Conservation (phyloP, 2,888 invertebrate species). For the Bibio marci region DNA sequence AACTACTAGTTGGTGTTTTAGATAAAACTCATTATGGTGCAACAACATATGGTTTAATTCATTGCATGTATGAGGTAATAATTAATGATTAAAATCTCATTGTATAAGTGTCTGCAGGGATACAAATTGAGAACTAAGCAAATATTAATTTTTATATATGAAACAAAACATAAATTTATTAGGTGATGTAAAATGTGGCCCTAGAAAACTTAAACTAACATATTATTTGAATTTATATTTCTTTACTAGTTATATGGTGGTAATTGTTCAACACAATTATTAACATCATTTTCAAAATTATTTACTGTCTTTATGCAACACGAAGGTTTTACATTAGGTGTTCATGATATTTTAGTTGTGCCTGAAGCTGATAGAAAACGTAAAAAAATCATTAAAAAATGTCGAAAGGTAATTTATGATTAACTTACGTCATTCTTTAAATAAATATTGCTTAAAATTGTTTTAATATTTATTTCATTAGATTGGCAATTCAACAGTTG, state of each 20-base stretch:
- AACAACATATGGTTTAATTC: conserved; percentile 84
- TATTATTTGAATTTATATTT: not conserved
- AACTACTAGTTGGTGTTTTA: conserved; percentile 76
- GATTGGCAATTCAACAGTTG: conserved; percentile 44
- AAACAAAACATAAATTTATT: too few relatives aligned
- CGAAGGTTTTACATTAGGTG: conserved; percentile 87
- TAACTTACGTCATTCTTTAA: not conserved
- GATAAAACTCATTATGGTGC: conserved; percentile 97
- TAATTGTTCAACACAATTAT: conserved; percentile 55
- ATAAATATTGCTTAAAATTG: too few relatives aligned
- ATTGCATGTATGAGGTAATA: conserved; percentile 73
- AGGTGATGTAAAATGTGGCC: not conserved
- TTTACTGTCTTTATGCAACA: conserved; percentile 82
- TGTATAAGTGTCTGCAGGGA: not conserved
- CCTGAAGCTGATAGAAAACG: conserved; percentile 55
- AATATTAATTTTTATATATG: not conserved
- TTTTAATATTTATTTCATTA: conserved; percentile 11
- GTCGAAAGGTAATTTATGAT: conserved; percentile 27
- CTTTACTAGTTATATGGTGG: conserved; percentile 77
- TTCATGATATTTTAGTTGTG: conserved; percentile 81
- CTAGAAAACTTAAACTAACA: not conserved
- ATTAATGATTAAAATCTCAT: not conserved
- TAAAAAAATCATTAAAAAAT: conserved; percentile 44
- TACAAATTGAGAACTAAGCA: not conserved
- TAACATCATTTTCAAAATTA: conserved; percentile 81